These are phyloP conservation scores for Sebastes umbrosus DNA, from an alignment of 2,797 vertebrate species.

Conservation along the genomic window DNA sequence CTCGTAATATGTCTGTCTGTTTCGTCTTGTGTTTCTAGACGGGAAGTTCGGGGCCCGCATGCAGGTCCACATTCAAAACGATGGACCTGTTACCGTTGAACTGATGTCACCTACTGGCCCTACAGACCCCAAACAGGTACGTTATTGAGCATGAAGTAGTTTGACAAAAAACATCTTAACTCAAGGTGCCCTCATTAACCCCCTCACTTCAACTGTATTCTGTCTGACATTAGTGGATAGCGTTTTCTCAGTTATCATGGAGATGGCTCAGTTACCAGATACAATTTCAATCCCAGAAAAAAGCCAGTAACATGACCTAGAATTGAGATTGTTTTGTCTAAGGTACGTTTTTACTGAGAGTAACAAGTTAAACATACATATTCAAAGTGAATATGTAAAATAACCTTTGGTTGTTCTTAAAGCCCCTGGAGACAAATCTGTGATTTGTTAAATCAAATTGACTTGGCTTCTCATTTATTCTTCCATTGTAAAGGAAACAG, in stretches of 20 bases:
- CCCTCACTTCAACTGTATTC: neutral
- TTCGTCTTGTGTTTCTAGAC: constrained; percentile 78
- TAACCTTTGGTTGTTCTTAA: neutral
- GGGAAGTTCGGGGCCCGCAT: constrained; percentile 94
- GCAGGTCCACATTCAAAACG: constrained; percentile 96
- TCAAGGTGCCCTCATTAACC: neutral
- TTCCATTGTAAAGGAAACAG: neutral
- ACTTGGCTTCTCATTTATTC: neutral
- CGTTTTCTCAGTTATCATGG: neutral
- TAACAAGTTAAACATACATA: neutral
- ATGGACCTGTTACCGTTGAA: constrained; percentile 95
- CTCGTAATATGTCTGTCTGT: neutral
- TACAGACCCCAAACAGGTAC: constrained; percentile 90
- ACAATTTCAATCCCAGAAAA: neutral
- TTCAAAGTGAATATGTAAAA: neutral
- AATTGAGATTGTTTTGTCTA: neutral
- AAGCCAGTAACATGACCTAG: neutral
- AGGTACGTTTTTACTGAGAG: neutral
- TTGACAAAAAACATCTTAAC: no score
- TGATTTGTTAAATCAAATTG: neutral
- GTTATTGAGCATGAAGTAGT: neutral
- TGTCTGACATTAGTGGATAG: neutral
- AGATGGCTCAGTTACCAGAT: neutral
- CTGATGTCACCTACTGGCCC: constrained; percentile 87
- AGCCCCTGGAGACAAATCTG: neutral